Evolutionary conservation across 2,888 invertebrate genomes (phyloP), one percentile per base, ranked within the genome.

Genomic region (Cataglyphis livida): DNA sequence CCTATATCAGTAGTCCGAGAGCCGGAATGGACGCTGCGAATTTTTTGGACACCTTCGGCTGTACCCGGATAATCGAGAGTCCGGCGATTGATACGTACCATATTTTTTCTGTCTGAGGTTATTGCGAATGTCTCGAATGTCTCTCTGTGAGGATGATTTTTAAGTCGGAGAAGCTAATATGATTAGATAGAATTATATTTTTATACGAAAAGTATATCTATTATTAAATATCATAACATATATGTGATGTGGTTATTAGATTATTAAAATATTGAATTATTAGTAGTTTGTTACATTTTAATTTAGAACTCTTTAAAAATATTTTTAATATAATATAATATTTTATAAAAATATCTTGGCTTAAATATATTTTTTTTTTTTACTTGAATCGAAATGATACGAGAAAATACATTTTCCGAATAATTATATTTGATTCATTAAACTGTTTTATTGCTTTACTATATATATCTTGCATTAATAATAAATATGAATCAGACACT

Each of bases 1-100:
- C 70, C 85, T 85, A 83, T 79, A 85, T 87, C 87, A 85, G 75
- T 83, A 82, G 81, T 84, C 83, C 64, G 86, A 85, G 85, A 84
- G 84, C 41, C 78, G 44, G 81, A 74, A 84, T 73, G 90, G 88
- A 90, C 90, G 66, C 81, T 64, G 73, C 84, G 90, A 85, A 89
- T 89, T 89, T 89, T 90, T 90, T 75, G 64, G 84, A 82, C 90
- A 90, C 89, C 89, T 88, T 85, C 82, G 32, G 59, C 12, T 62
- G 57, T 10, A 15, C 68, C 73, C 86, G 61, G 25, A 79, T 85
- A 78, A 79, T 83, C 73, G 76, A 59, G 57, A 61, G 74, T 61
- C 70, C 59, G 54, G 32, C 89, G 81, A 83, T 85, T 81, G 83
- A 85, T 83, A 85, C 82, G 87, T 65, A 57, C 35, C 68, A 32